Evolutionary conservation across 2,113 vertebrate species (phyloP), one percentile per base, ranked within the genome.

Genomic region (Melozone crissalis): DNA sequence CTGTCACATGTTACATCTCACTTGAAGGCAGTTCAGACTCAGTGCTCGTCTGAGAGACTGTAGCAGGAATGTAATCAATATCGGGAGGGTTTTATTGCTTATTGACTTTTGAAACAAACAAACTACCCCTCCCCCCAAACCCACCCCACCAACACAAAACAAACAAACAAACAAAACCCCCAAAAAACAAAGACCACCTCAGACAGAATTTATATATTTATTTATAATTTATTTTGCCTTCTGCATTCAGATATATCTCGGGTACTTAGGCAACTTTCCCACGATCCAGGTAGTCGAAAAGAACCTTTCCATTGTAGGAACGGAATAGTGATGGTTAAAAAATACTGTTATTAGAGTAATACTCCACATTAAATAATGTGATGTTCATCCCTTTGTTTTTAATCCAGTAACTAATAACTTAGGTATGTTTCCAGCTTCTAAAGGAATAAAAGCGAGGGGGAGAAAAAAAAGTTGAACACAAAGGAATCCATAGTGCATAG

Each of bases 321-420:
- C 1, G 61, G 49, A 67, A 83, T 76, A 86, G 86, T 5, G 41
- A 74, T 3, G 24, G 43, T 21, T 41, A 76, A 85, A 31, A 41
- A 43, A 18, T 39, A 35, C 5, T 63, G 27, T 39, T 94, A 41
- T 30, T 94, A 85, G 51, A 88, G 28, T 63, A 77, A 58, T 37
- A n/a, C 21, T 67, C 22, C 39, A 39, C 51, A 61, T 54, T 46
- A 83, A 95, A 11, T 55, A 75, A 41, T 33, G 54, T 13, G 37
- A 68, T 66, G 22, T 86, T 80, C 72, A 74, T 23, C 27, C 6
- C 43, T 95, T 86, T 90, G 81, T 86, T 95, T 95, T 86, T 90
- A 94, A 94, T 63, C 68, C 85, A n/a, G 61, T 84, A 83, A 69
- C 59, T 93, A 95, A 88, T 67, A 83, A 74, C 33, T 83, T 47